Evolutionary conservation across 1,140 invertebrate species (phyloP), one percentile per base, ranked within the genome.

Genomic region (Mizuhopecten yessoensis): DNA sequence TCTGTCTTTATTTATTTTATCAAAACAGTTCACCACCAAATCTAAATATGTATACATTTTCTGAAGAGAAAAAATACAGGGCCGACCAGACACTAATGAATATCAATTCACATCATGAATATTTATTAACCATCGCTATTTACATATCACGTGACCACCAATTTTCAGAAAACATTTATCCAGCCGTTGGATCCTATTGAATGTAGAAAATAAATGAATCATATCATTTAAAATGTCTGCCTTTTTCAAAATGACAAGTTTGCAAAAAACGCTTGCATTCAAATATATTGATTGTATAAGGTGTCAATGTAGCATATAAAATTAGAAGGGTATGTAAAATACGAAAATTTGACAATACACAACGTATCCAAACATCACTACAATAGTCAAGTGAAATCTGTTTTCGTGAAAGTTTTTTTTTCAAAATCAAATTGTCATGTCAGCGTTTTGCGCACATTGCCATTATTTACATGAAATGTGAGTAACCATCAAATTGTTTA

Each of bases 11-110:
- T 75, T 75, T 75, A 75, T n/a, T 75, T 45, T 75, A 75, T 75
- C 57, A 75, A 75, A 75, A 75, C n/a, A 75, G n/a, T 75, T 75
- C 57, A 75, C 57, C 57, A 75, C 57, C 57, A 75, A 75, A 75
- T 75, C 57, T 75, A 75, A 75, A 75, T 49, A 49, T 49, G 20
- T 23, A 49, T 39, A 39, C 42, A 45, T 45, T 75, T 75, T 75
- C n/a, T 75, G 57, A 75, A 75, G 57, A 75, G 57, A 75, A 75
- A n/a, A 75, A 75, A 75, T 75, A 75, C 15, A 75, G 57, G 57
- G 17, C 57, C n/a, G 11, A 29, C 17, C 9, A 75, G 57, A 75
- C 57, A 75, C 9, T 75, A 29, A 49, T 49, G n/a, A n/a, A 57
- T 57, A 57, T 23, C 20, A 20, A 57, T 57, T 57, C 45, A 57